Evolutionary conservation across 2,888 invertebrate genomes (phyloP), one percentile per base, ranked within the genome.

Genomic region (Tetrapedia diversipes): DNA sequence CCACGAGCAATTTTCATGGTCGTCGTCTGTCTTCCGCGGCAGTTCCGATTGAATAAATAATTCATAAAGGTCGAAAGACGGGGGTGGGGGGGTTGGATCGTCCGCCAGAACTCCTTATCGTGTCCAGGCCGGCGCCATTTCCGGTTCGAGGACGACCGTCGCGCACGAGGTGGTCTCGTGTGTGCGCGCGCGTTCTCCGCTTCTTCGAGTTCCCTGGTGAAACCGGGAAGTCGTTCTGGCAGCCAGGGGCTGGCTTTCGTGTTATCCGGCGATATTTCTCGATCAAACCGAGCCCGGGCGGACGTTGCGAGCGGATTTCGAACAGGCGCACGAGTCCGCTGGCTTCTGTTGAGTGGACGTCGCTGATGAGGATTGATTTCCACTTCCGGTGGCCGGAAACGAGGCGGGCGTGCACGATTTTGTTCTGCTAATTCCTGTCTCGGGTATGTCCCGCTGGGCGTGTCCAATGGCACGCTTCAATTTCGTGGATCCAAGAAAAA

Each of bases 41-140:
- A 24, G 45, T 24, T 19, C 53, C 78, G 45, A 81, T 79, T 54
- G 54, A 79, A 73, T 82, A 82, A 73, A 76, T 82, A 81, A 82
- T 82, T 82, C 76, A 81, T 68, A 60, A n/a, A 59, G 65, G 60
- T 16, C 61, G 65, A 66, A 60, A 59, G 56, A 45, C 54, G 29
- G 22, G 57, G 6, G 34, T n/a, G 47, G 37, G 32, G n/a, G 37
- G 43, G 61, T 10, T 11, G 19, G 51, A 19, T 45, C 80, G 37
- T 63, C 54, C 45, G 63, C 43, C 57, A 45, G 61, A 61, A 63
- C 47, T 78, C 67, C 49, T 68, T 79, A 70, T 81, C 82, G 59
- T 24, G 43, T 53, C 43, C 47, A 16, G 56, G 47, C 53, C 37
- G 56, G 45, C 19, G 27, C 68, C 59, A 66, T 71, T 77, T 77